phyloP scores from a whole-genome alignment of 1,140 invertebrate genomes.

The Cryptotermes secundus region DNA sequence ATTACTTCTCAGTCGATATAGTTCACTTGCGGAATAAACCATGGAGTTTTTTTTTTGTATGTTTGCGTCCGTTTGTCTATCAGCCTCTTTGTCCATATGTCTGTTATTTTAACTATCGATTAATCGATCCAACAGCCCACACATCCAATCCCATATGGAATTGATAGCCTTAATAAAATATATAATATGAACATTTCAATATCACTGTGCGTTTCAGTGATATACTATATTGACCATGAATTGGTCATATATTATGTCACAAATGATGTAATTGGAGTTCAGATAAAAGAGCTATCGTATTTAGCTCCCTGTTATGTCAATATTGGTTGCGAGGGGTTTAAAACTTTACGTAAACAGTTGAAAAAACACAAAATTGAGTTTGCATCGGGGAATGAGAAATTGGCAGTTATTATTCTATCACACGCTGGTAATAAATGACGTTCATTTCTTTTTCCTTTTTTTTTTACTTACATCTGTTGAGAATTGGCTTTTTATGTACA shows the following conservation, averaged over 20 bases:
- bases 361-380: no score
- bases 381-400: neutral
- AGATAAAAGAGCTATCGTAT: neutral
- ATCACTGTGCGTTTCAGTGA: neutral
- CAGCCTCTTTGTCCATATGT: neutral
- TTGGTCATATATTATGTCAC: neutral
- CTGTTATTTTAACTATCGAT: neutral
- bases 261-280: neutral
- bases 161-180: no score
- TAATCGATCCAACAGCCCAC: neutral
- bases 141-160: neutral
- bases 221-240: neutral
- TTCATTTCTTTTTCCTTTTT: no score
- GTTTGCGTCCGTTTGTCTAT: neutral
- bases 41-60: neutral
- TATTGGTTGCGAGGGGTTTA: neutral
- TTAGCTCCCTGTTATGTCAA: neutral
- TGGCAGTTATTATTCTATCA: neutral
- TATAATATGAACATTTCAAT: neutral
- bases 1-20: no score
- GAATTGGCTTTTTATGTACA: neutral
- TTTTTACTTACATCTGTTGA: neutral
- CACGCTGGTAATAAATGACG: neutral
- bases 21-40: no score
- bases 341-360: neutral